Conservation (phyloP, 2,113 vertebrate species). For the Pelecanus crispus region DNA sequence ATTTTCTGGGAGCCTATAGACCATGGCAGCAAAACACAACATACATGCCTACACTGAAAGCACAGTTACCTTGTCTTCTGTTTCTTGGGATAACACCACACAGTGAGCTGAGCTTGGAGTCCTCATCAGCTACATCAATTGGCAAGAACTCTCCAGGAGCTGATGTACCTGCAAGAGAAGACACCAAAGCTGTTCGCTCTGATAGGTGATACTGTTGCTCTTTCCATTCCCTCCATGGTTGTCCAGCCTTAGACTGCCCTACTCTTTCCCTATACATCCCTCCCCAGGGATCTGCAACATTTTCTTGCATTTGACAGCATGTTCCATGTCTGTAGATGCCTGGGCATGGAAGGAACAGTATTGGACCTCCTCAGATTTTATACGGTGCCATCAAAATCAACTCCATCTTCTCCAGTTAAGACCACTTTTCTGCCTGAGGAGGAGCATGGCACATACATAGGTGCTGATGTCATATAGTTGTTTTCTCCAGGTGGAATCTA, state of each 20-base stretch:
- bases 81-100: neutral
- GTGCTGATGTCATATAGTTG: neutral
- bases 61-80: neutral
- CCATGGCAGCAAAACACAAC: neutral
- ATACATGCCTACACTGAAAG: accelerated
- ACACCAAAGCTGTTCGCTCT: neutral
- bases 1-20: neutral
- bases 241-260: neutral
- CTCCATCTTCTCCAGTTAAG: neutral
- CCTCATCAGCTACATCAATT: neutral
- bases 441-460: neutral
- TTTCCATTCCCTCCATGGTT: neutral
- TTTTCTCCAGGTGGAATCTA: neutral
- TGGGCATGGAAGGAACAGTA: neutral
- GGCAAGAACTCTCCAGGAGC: neutral
- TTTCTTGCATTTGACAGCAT: neutral
- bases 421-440: neutral
- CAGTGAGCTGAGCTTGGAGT: neutral
- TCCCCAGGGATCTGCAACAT: accelerated
- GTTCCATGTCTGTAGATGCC: neutral
- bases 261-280: neutral
- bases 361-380: neutral
- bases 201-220: accelerated
- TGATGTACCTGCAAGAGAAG: neutral
- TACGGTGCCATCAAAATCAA: neutral